Evolutionary conservation across 2,888 invertebrate genomes (phyloP), one percentile per base, ranked within the genome.

Genomic region (Alloplasta piceator): DNA sequence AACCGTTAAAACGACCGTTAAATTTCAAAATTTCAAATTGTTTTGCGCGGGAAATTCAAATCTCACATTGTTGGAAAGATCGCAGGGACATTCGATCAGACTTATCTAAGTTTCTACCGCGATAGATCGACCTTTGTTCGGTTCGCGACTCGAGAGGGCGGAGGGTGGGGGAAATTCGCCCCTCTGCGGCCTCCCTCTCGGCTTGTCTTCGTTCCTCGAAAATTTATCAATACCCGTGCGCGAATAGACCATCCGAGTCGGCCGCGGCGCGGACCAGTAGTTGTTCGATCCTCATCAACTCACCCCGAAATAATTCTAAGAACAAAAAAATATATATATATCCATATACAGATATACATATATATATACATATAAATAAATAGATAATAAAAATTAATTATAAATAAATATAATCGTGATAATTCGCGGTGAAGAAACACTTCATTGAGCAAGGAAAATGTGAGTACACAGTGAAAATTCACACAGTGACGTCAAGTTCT

Each of bases 221-320:
- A 82, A 78, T 82, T 82, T 82, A 82, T 82, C 81, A 82, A 82
- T 82, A 82, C 75, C 81, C 78, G 78, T 78, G 78, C 75, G 78
- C 81, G 81, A 61, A 82, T 71, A 82, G 81, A 82, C 78, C 67
- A 82, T 66, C 81, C 81, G 78, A 82, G 78, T 78, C 78, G 78
- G 78, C 81, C 71, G 81, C 74, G 78, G 74, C 78, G 70, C 75
- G 71, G 74, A 78, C 71, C 78, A 82, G 81, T 78, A 67, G 75
- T 75, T 71, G 74, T 78, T 68, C 78, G 77, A 60, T 74, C 71
- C 71, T 78, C 81, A 67, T 67, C 67, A 78, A 74, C 73, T 81
- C 74, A 66, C 60, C 73, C 78, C 61, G 43, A 68, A 73, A 71
- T 46, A 55, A 41, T 12, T 50, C 26, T 61, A 36, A 38, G 12